Evolutionary conservation across 2,888 invertebrate genomes (phyloP), one percentile per base, ranked within the genome.

Genomic region (Chesias legatella): DNA sequence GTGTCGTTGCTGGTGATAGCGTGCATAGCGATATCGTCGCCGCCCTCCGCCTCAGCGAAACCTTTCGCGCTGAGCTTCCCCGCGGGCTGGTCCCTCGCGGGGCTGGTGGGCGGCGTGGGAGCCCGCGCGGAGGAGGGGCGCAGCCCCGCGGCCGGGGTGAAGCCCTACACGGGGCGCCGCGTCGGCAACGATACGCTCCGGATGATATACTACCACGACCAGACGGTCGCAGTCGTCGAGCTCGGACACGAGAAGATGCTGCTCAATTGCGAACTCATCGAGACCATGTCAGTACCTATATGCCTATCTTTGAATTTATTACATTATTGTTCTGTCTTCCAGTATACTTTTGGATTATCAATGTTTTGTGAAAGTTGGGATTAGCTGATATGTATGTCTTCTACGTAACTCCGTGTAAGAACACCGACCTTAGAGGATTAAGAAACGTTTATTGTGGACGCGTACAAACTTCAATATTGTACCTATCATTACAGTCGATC

Each of bases 141-240:
- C 36, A 79, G 79, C 51, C 71, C 79, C 4, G 71, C 76, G 27
- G 82, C 86, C 1, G 85, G 82, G 3, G 81, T 88, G 49, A 92
- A 91, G 73, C 85, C 89, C 24, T 92, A 88, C 76, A 92, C 92
- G 49, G 94, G 94, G 3, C 82, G 90, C 46, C 85, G 93, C 26
- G 80, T 92, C 26, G 85, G 83, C 49, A 91, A 92, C 67, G 92
- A 93, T 58, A 92, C 94, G 1, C 81, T 93, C 36, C 79, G 92
- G 47, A 93, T 94, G 92, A 92, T 94, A 50, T 95, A 94, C 75
- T 91, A 91, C 78, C 91, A 94, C 79, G 95, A 95, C 65, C 94
- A 94, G 79, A 94, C 95, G 1, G 92, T 96, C 27, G 95, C 95
- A 1, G 91, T 96, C 27, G 93, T 95, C 29, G 95, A 95, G 73